phyloP scores from a whole-genome alignment of 2,888 invertebrate genomes.

The Crossocerus cetratus region DNA sequence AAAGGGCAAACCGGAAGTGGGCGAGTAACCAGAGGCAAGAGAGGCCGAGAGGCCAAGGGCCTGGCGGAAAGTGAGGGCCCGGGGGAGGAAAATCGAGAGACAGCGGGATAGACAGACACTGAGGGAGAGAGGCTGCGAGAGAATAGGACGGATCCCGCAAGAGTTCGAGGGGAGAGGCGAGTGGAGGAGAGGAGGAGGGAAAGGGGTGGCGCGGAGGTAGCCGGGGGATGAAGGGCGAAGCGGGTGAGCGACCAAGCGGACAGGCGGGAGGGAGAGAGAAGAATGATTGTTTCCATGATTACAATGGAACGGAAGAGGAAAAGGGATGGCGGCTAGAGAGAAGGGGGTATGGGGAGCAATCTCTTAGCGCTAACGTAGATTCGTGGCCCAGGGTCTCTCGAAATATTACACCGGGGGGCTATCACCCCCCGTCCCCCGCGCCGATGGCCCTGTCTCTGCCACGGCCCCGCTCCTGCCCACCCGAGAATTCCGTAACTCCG shows the following conservation, averaged over 20 bases:
- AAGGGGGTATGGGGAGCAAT: constrained; percentile 70
- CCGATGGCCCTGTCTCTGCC: constrained; percentile 26
- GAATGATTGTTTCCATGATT: constrained; percentile 76
- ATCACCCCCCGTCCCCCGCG: constrained; percentile 3
- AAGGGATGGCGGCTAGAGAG: constrained; percentile 59
- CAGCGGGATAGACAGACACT: constrained; percentile 8
- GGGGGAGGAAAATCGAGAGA: constrained; percentile 19
- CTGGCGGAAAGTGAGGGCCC: constrained; percentile 23
- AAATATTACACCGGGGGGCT: constrained; percentile 71
- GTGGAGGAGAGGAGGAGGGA: constrained; percentile 12
- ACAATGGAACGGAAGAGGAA: constrained; percentile 70
- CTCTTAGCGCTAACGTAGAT: constrained; percentile 75
- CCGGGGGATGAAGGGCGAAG: constrained; percentile 33
- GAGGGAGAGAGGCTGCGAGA: neutral
- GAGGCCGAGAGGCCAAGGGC: constrained; percentile 24
- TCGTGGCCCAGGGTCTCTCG: constrained; percentile 72
- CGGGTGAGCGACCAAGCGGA: constrained; percentile 39
- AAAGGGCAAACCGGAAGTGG: constrained; percentile 26
- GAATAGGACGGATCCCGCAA: constrained; percentile 13
- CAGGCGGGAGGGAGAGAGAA: constrained; percentile 66
- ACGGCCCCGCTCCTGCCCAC: constrained; percentile 34
- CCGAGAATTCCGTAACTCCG: constrained; percentile 60
- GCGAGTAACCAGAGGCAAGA: constrained; percentile 17
- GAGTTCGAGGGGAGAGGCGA: constrained; percentile 8
- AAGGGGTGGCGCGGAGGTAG: neutral